Evolutionary conservation across 2,113 vertebrate genomes (phyloP).

Genomic region (Naja naja): DNA sequence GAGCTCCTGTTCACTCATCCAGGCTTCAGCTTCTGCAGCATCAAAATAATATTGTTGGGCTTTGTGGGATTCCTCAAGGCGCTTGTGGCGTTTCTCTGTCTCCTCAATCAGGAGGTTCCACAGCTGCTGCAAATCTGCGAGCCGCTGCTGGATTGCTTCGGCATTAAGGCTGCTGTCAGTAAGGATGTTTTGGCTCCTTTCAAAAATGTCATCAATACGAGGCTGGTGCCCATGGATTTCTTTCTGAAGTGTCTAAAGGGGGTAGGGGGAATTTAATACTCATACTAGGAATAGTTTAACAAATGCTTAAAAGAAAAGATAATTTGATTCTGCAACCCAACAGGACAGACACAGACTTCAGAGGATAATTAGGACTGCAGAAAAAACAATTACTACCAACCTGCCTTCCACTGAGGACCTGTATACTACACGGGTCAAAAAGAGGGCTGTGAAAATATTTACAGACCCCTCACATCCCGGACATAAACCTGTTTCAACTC

Average conservation of each 20-base stretch:
- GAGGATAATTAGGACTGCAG: no score
- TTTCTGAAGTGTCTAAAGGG: conserved; percentile 89
- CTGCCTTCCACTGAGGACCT: no score
- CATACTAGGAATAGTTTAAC: not conserved
- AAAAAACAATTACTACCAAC: no score
- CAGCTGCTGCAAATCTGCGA: conserved; percentile 79
- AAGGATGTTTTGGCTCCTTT: conserved; percentile 84
- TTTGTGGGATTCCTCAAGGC: conserved; percentile 88
- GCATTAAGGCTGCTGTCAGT: conserved; percentile 77
- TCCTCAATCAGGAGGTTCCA: conserved; percentile 87
- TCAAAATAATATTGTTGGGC: conserved; percentile 98
- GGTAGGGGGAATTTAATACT: conserved; percentile 22
- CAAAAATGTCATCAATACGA: conserved; percentile 89
- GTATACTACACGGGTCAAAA: no score
- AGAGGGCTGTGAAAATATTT: no score
- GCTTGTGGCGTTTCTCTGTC: conserved; percentile 80
- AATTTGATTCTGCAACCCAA: no score
- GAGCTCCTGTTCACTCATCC: conserved; percentile 98
- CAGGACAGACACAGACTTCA: no score
- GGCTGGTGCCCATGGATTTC: conserved; percentile 96
- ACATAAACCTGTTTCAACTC: no score
- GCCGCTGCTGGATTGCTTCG: conserved; percentile 79
- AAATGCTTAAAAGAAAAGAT: conserved; percentile 1
- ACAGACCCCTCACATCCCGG: no score
- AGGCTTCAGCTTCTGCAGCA: conserved; percentile 91